Percentiles rank a stretch among this genome's conserved stretches.
Evolutionary conservation across 2,113 vertebrate genomes (phyloP).

Genomic region (Vidua chalybeata): DNA sequence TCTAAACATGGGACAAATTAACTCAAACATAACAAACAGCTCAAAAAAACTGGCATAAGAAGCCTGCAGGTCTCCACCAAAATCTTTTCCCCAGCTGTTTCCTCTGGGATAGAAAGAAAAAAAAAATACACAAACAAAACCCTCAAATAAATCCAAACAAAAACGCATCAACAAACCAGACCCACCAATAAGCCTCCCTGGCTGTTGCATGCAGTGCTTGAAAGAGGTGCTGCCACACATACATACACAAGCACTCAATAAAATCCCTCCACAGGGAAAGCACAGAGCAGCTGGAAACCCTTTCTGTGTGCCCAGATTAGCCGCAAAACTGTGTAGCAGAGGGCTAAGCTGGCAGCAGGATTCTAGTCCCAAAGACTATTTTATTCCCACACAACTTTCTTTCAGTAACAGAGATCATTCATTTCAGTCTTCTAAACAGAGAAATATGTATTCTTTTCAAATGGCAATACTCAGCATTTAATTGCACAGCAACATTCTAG

Average conservation of each 20-base stretch:
- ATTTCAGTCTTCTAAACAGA: not conserved
- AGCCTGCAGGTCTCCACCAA: not conserved
- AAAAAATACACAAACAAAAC: constrained; percentile 24
- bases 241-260: constrained; percentile 2
- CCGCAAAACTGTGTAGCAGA: not conserved
- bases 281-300: constrained; percentile 22
- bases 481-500: not conserved
- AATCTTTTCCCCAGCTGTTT: constrained; percentile 43
- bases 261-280: constrained; percentile 17
- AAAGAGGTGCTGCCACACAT: constrained; percentile 25
- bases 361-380: constrained; percentile 16
- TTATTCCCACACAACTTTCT: constrained; percentile 20
- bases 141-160: constrained; percentile 36
- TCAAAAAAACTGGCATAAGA: constrained; percentile 9
- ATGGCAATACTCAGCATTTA: not conserved
- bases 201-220: not conserved
- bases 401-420: not conserved
- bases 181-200: constrained; percentile 4
- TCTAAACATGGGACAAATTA: constrained; percentile 43
- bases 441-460: not conserved
- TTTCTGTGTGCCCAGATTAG: constrained; percentile 19
- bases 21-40: constrained; percentile 21
- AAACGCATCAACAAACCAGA: constrained; percentile 16
- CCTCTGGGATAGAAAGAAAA: constrained; percentile 26
- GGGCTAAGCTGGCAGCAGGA: not conserved